Percentiles rank a stretch among this genome's conserved stretches.
Conservation (phyloP, 1,140 invertebrate species). For the Dendroctonus ponderosae region DNA sequence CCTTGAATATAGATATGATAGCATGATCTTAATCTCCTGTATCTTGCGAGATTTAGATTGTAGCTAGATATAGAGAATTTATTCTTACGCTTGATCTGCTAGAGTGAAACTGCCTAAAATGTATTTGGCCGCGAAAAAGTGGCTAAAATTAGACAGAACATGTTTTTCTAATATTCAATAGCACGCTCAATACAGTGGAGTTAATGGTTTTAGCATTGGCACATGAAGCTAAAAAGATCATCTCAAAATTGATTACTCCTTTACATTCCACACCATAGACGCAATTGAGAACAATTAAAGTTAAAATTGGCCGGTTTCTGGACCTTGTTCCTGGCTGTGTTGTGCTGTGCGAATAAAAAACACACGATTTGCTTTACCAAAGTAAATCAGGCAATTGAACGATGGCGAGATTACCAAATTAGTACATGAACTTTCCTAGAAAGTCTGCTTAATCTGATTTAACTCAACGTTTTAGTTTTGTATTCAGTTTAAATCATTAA, state of each 20-base stretch:
- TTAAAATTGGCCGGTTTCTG: no score
- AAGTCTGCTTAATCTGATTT: conserved; percentile 33
- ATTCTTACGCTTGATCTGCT: conserved; percentile 11
- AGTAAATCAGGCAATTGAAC: conserved; percentile 16
- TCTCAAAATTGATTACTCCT: conserved; percentile 2
- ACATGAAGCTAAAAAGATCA: no score
- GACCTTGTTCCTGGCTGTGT: no score
- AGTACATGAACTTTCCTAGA: conserved; percentile 15
- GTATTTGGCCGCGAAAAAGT: background rate
- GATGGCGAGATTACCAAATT: conserved; percentile 10
- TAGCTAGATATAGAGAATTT: conserved; percentile 14
- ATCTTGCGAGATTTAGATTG: conserved; percentile 23
- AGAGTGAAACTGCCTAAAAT: background rate
- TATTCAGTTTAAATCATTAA: conserved; percentile 19
- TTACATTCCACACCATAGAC: conserved; percentile 7
- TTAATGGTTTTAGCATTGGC: no score
- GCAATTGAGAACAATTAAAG: no score
- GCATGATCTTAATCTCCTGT: conserved; percentile 44
- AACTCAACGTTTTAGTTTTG: conserved; percentile 35
- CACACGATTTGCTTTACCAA: no score
- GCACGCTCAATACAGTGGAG: no score
- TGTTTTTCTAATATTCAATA: background rate
- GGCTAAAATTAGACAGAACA: background rate
- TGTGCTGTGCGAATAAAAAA: no score
- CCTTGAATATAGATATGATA: conserved; percentile 51